Conservation (phyloP, 2,797 vertebrate species). For the Coluber constrictor region DNA sequence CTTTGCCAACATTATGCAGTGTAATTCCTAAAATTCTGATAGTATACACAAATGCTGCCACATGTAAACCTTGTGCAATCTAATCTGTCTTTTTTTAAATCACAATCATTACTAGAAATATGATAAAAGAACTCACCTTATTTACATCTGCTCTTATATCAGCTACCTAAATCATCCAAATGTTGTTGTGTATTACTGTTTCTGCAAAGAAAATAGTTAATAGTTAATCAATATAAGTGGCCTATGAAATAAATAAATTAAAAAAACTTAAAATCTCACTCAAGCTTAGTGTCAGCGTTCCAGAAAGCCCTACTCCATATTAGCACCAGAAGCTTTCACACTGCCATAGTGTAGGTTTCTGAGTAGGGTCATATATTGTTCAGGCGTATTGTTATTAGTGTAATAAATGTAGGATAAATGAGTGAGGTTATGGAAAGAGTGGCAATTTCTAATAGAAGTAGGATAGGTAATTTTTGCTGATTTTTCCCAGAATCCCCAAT, state of each 20-base stretch:
- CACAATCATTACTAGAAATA: neutral
- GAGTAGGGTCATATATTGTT: neutral
- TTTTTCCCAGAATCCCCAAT: neutral
- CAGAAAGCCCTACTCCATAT: too few relatives aligned
- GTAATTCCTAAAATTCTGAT: neutral
- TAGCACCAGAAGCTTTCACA: too few relatives aligned
- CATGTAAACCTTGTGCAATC: neutral
- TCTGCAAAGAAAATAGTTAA: neutral
- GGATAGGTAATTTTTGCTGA: neutral
- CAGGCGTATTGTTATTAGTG: too few relatives aligned
- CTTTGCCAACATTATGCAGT: neutral
- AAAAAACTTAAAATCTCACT: neutral
- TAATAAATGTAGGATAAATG: neutral
- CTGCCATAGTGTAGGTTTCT: neutral
- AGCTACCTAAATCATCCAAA: neutral
- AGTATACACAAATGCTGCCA: neutral
- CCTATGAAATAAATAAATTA: neutral
- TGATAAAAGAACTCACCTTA: neutral
- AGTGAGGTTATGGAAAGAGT: neutral
- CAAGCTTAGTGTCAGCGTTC: neutral
- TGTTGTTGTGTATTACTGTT: neutral
- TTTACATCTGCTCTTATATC: neutral
- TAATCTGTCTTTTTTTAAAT: neutral
- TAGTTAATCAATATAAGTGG: neutral
- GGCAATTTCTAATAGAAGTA: neutral